Conservation (phyloP, 2,113 vertebrate genomes). For the Gavialis gangeticus region DNA sequence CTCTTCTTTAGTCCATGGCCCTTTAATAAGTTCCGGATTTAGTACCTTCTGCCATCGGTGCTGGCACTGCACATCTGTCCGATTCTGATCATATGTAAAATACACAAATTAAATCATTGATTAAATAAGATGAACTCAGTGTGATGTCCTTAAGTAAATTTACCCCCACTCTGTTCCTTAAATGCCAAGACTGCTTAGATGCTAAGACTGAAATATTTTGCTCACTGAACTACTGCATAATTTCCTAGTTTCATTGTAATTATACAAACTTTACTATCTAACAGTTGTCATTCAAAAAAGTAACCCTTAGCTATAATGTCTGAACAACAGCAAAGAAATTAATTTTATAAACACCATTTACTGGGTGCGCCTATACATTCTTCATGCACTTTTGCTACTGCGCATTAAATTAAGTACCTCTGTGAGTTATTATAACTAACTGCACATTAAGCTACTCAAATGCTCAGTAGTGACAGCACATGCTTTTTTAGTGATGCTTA, state of each 20-base stretch:
- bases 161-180: not conserved
- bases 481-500: too few species aligned
- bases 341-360: not conserved
- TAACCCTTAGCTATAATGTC: not conserved
- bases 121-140: not conserved
- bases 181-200: not conserved
- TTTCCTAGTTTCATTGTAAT: not conserved
- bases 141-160: not conserved
- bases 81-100: conserved; percentile 86
- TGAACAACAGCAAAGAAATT: not conserved
- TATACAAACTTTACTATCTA: not conserved
- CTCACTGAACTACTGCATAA: not conserved
- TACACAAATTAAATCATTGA: not conserved
- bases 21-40: conserved; percentile 99
- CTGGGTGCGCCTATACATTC: too few species aligned
- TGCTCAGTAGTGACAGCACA: too few species aligned
- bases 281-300: not conserved
- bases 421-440: too few species aligned
- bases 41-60: conserved; percentile 99
- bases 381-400: too few species aligned
- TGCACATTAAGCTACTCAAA: too few species aligned
- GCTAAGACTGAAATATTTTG: not conserved
- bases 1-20: conserved; percentile 99
- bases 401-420: too few species aligned
- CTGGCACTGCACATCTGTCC: conserved; percentile 98